Conservation (phyloP, 2,888 invertebrate species). For the Pachliopta kotzebuea region DNA sequence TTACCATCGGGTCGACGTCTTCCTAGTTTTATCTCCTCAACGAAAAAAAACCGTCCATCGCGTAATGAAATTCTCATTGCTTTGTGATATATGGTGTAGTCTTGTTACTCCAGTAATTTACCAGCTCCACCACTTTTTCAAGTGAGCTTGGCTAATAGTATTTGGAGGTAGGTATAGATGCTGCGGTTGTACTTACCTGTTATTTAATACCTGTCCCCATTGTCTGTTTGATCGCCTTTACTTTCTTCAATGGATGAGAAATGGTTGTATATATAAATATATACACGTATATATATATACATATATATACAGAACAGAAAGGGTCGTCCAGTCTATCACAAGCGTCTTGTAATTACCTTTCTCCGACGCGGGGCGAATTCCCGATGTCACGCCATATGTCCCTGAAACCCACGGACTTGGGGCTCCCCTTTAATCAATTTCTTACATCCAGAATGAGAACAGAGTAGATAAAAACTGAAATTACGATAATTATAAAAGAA, state of each 20-base stretch:
- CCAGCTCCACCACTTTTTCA: too few relatives aligned
- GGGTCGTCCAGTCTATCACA: slow-evolving; percentile 69
- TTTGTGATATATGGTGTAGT: too few relatives aligned
- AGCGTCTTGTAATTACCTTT: slow-evolving; percentile 66
- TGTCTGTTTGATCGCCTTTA: not conserved
- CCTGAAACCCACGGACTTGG: slow-evolving; percentile 53
- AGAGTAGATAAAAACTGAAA: not conserved
- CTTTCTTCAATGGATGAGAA: not conserved
- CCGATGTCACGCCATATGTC: slow-evolving; percentile 75
- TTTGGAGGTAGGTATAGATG: too few relatives aligned
- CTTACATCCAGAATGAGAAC: not conserved
- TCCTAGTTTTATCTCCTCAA: too few relatives aligned
- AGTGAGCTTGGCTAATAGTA: too few relatives aligned
- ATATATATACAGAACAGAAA: slow-evolving; percentile 38
- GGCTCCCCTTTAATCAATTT: not conserved
- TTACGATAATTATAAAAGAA: too few relatives aligned
- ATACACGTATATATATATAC: too few relatives aligned
- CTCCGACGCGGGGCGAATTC: slow-evolving; percentile 61
- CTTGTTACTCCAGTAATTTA: too few relatives aligned
- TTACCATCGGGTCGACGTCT: too few relatives aligned
- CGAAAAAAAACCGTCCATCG: too few relatives aligned
- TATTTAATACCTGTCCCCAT: not conserved
- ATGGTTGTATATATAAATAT: not conserved
- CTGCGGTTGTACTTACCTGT: too few relatives aligned
- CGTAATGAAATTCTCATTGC: too few relatives aligned